Conservation (phyloP, 1,140 invertebrate species). For the Asbolus verrucosus region DNA sequence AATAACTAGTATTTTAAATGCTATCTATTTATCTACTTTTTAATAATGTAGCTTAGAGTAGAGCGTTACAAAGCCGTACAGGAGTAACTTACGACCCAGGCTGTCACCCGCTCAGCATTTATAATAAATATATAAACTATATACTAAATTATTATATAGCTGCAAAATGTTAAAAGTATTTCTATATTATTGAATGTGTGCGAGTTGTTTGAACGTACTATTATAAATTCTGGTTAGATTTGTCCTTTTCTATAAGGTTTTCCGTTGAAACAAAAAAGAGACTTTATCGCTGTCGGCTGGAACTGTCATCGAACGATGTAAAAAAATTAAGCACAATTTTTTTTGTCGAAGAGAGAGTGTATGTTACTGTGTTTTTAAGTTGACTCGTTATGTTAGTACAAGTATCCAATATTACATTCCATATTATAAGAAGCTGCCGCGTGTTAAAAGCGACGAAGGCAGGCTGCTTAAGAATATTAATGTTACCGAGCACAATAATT, state of each 20-base stretch:
- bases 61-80: slow-evolving; percentile 44
- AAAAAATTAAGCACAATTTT: slow-evolving; percentile 45
- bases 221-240: slow-evolving; percentile 58
- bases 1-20: slow-evolving; percentile 60
- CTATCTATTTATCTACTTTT: slow-evolving; percentile 62
- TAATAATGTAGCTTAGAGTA: slow-evolving; percentile 55
- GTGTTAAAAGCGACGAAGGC: no score
- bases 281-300: slow-evolving; percentile 58
- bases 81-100: slow-evolving; percentile 61
- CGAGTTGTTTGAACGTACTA: slow-evolving; percentile 59
- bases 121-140: slow-evolving; percentile 61
- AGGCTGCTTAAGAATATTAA: slow-evolving; percentile 45
- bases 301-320: slow-evolving; percentile 47
- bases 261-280: slow-evolving; percentile 49
- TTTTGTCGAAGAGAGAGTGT: not conserved
- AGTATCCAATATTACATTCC: slow-evolving; percentile 45
- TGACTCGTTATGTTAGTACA: slow-evolving; percentile 24
- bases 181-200: slow-evolving; percentile 62
- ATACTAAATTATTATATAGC: slow-evolving; percentile 58
- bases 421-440: slow-evolving; percentile 31
- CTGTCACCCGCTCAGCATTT: slow-evolving; percentile 64
- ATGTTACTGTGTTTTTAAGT: not conserved
- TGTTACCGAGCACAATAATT: slow-evolving; percentile 66
- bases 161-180: slow-evolving; percentile 63
- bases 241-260: slow-evolving; percentile 53